Evolutionary conservation across 1,140 invertebrate genomes (phyloP), one percentile per base, ranked within the genome.

Genomic region (Drosophila kanapiae): DNA sequence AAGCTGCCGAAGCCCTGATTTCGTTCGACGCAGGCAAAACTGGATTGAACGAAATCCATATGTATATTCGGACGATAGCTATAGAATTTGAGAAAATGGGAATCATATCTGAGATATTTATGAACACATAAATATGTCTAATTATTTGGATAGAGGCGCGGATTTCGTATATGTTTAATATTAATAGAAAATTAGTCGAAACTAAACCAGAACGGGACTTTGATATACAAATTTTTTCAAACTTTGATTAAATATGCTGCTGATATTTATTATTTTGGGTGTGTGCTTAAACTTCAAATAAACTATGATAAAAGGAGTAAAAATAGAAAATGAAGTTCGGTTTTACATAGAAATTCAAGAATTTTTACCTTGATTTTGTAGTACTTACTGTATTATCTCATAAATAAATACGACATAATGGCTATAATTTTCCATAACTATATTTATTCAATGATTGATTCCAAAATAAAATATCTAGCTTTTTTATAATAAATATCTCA

Each of bases 51-150:
- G 18, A 38, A 58, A 23, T 16, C 29, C 29, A 53, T 37, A 13
- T 51, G 29, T 8, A 47, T 29, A 35, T 70, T 58, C 13, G 16
- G 31, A 16, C 61, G 49, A 33, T 2, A 58, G 16, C 48, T 49
- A 59, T 43, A 38, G 48, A 43, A 49, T 65, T 51, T 13, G 42
- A 33, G 59, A 51, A 43, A 54, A n/a, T 27, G 61, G 42, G 57
- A 70, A 79, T 87, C 79, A 85, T 88, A 87, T 88, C 84, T 74
- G 47, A 18, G 13, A 74, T 68, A 87, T 87, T 88, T 87, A 87
- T 88, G 83, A 80, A 77, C 84, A 74, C 83, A 87, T 87, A 87
- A 87, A 87, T 83, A 87, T 87, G 83, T 87, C 84, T 70, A 82
- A 87, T 87, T 87, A 88, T 88, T 87, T 88, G 64, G 76, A 87